These are phyloP conservation scores for Arge pagana DNA, from an alignment of 2,888 invertebrate genomes.

Conservation along the genomic window DNA sequence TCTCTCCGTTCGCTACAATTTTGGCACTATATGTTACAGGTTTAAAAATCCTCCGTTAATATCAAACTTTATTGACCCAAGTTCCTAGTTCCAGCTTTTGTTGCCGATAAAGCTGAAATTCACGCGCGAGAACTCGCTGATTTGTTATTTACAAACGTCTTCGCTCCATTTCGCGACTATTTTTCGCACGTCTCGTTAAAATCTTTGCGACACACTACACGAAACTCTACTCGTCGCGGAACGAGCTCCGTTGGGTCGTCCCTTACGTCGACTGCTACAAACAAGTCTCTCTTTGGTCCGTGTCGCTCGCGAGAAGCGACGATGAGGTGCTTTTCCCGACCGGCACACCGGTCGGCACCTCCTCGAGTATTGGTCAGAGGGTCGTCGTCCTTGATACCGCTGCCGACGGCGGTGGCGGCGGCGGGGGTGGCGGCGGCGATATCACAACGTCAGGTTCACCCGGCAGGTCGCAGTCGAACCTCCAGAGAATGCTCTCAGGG, in stretches of 20 bases:
- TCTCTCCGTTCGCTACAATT: too few species aligned
- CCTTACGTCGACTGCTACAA: slow-evolving; percentile 47
- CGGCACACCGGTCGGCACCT: slow-evolving; percentile 54
- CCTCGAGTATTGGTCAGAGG: slow-evolving; percentile 57
- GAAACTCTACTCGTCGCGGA: too few species aligned
- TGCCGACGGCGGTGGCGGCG: slow-evolving; percentile 49
- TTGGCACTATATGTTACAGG: too few species aligned
- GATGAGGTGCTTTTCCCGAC: slow-evolving; percentile 48
- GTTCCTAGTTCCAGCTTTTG: too few species aligned
- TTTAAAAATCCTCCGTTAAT: too few species aligned
- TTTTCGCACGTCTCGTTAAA: too few species aligned
- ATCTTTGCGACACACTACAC: too few species aligned
- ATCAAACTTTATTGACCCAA: too few species aligned
- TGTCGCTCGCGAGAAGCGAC: slow-evolving; percentile 41
- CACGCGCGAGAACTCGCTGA: too few species aligned
- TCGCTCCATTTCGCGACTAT: too few species aligned
- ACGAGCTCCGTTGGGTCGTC: slow-evolving; percentile 34
- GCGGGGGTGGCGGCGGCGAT: slow-evolving; percentile 49
- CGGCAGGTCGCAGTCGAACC: slow-evolving; percentile 56
- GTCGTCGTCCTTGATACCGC: slow-evolving; percentile 52
- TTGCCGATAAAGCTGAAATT: too few species aligned
- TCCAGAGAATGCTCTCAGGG: slow-evolving; percentile 55
- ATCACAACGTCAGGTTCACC: slow-evolving; percentile 56
- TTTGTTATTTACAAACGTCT: too few species aligned
- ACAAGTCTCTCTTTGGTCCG: slow-evolving; percentile 53